These are phyloP conservation scores for Microcebus griseorufus DNA, from an alignment of 2,113 vertebrate species.

Conservation along the genomic window DNA sequence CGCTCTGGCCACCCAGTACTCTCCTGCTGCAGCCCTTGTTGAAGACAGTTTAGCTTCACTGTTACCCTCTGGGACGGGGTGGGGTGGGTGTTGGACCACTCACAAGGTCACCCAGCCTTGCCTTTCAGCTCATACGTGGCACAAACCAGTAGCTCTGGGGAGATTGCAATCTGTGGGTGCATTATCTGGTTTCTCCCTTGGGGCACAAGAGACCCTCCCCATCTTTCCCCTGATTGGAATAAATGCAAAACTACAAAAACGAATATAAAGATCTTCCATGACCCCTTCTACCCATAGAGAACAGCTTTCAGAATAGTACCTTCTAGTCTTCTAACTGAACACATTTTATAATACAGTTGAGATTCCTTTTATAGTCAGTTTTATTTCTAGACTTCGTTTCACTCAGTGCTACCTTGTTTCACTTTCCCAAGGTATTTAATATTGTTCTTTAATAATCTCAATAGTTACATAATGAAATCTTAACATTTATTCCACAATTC, in stretches of 20 bases:
- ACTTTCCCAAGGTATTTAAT: neutral
- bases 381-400: neutral
- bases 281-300: neutral
- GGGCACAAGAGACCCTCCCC: neutral
- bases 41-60: accelerated
- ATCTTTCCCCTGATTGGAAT: neutral
- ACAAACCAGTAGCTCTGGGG: neutral
- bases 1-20: accelerated
- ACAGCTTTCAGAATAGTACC: neutral
- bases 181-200: neutral
- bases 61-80: no score
- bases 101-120: neutral
- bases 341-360: neutral
- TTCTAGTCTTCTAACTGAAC: neutral
- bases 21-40: accelerated
- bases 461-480: neutral
- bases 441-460: neutral
- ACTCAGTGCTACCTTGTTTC: neutral
- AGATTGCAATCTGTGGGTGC: neutral
- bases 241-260: neutral
- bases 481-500: neutral
- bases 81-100: neutral
- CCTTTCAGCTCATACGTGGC: accelerated
- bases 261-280: neutral
- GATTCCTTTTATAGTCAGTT: neutral